Conservation (phyloP, 1,140 invertebrate species). For the Panulirus ornatus region DNA sequence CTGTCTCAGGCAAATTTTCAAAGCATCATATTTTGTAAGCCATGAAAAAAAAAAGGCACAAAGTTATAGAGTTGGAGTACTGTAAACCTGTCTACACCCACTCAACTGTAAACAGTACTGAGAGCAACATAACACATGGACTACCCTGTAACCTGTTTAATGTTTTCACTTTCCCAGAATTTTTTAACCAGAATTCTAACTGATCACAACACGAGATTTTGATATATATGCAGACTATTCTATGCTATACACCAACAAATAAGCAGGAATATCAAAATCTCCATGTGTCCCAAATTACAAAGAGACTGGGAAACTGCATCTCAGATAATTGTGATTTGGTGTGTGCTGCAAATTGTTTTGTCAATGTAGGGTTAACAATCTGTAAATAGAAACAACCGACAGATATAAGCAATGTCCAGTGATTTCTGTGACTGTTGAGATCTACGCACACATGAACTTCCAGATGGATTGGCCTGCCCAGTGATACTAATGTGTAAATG, state of each 20-base stretch:
- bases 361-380: background rate
- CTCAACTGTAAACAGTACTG: background rate
- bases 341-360: conserved; percentile 20
- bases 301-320: background rate
- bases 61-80: background rate
- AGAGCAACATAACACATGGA: background rate
- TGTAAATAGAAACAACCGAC: background rate
- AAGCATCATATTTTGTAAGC: background rate
- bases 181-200: background rate
- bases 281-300: background rate
- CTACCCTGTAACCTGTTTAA: background rate
- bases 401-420: background rate
- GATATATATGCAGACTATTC: background rate
- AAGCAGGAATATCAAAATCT: conserved; percentile 24
- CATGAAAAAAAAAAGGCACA: background rate
- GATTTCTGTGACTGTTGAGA: background rate
- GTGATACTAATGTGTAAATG: conserved; percentile 1
- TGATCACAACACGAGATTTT: background rate
- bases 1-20: background rate
- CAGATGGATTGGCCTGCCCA: background rate
- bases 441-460: background rate
- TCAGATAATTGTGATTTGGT: conserved; percentile 20
- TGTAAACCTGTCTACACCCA: background rate
- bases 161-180: background rate
- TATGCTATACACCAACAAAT: background rate